phyloP scores from a whole-genome alignment of 1,140 invertebrate genomes.

The Acromyrmex echinatior region DNA sequence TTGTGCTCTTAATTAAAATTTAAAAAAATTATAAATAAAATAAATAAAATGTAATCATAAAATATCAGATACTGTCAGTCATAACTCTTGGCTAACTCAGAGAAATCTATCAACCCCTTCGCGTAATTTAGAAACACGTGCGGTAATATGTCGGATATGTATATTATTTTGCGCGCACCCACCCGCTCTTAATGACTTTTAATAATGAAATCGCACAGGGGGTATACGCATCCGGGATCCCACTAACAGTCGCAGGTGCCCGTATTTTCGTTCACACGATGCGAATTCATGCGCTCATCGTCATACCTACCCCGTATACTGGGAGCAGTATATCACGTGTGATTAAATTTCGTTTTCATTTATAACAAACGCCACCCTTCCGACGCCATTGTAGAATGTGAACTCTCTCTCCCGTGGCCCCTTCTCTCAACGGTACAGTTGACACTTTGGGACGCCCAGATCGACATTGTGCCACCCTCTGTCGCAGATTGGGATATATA shows the following conservation, averaged over 20 bases:
- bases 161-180: constrained; percentile 50
- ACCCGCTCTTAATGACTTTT: constrained; percentile 60
- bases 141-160: constrained; percentile 9
- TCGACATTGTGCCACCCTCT: constrained; percentile 49
- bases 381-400: constrained; percentile 52
- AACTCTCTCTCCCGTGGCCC: constrained; percentile 20
- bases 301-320: constrained; percentile 19
- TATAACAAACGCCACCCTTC: constrained; percentile 60
- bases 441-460: constrained; percentile 64
- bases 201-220: constrained; percentile 62
- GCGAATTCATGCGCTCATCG: constrained; percentile 54
- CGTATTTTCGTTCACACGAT: constrained; percentile 67
- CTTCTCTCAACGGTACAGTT: constrained; percentile 11
- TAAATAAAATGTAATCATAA: not conserved
- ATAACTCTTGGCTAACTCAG: not conserved
- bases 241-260: constrained; percentile 23
- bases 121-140: constrained; percentile 39
- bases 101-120: constrained; percentile 23
- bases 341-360: constrained; percentile 73
- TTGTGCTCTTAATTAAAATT: not conserved
- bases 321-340: constrained; percentile 60
- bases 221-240: constrained; percentile 7
- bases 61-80: not conserved
- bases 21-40: not conserved
- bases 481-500: constrained; percentile 26